A percentile compares a stretch with the other conserved stretches of the same genome.
Conservation (phyloP, 2,113 vertebrate species). For the Oryzias javanicus region DNA sequence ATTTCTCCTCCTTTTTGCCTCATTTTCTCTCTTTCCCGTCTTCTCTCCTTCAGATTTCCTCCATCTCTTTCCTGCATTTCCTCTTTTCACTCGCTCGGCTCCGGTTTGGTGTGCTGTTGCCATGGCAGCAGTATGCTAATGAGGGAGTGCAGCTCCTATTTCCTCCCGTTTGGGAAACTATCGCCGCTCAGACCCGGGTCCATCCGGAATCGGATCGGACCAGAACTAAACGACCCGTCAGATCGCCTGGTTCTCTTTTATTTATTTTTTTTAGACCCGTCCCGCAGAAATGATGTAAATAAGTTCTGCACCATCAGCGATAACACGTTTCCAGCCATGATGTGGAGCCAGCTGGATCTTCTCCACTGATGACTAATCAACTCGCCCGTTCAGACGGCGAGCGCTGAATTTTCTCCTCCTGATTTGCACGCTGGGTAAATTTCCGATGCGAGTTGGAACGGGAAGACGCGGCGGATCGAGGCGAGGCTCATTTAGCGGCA, state of each 20-base stretch:
- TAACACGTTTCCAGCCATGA: too few relatives aligned
- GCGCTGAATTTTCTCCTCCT: too few relatives aligned
- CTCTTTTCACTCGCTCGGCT: conserved; percentile 6
- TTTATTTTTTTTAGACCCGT: too few relatives aligned
- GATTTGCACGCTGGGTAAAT: too few relatives aligned
- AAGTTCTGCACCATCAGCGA: too few relatives aligned
- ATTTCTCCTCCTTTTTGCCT: neutral
- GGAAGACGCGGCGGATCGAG: too few relatives aligned
- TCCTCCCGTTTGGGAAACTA: neutral
- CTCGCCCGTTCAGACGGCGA: too few relatives aligned
- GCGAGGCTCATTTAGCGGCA: too few relatives aligned
- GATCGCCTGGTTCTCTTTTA: neutral
- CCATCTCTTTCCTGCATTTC: neutral
- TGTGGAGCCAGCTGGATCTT: too few relatives aligned
- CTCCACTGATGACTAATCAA: too few relatives aligned
- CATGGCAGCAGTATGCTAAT: conserved; percentile 76
- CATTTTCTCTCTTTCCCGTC: neutral
- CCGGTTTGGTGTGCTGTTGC: conserved; percentile 67
- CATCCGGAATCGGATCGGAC: neutral
- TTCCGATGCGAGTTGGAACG: too few relatives aligned
- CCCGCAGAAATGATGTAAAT: too few relatives aligned
- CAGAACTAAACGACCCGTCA: neutral
- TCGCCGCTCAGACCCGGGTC: neutral
- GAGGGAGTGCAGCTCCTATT: conserved; percentile 34
- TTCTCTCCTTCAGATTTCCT: neutral